Conservation (phyloP, 1,140 invertebrate species). For the Danaus plexippus region DNA sequence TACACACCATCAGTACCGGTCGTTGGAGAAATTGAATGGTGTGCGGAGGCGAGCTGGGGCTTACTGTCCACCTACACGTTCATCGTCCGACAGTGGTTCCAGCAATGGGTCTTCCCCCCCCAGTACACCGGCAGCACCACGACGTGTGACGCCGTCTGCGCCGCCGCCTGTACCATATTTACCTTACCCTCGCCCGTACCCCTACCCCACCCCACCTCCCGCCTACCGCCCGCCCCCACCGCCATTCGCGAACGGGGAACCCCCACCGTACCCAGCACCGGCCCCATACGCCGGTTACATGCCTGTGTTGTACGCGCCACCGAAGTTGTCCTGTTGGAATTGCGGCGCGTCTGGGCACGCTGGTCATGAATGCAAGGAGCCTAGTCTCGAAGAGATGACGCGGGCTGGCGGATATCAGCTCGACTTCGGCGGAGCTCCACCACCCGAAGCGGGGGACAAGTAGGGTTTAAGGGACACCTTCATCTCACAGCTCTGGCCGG, state of each 20-base stretch:
- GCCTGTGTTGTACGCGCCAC: conserved; percentile 72
- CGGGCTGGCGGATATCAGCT: conserved; percentile 76
- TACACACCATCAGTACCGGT: conserved; percentile 72
- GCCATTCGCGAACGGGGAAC: conserved; percentile 60
- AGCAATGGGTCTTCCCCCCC: conserved; percentile 77
- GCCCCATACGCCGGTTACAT: conserved; percentile 66
- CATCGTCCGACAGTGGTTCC: conserved; percentile 75
- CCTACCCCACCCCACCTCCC: conserved; percentile 60
- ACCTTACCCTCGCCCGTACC: conserved; percentile 70
- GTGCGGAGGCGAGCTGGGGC: conserved; percentile 59
- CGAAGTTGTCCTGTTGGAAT: conserved; percentile 78
- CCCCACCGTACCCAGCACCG: conserved; percentile 62
- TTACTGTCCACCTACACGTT: conserved; percentile 47
- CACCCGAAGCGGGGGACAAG: conserved; percentile 60
- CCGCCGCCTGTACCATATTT: conserved; percentile 65
- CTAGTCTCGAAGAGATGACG: conserved; percentile 90
- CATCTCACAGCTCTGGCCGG: conserved; percentile 3
- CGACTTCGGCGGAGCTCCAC: conserved; percentile 72
- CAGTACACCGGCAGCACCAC: conserved; percentile 53
- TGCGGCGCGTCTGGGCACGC: conserved; percentile 83
- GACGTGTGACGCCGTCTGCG: conserved; percentile 57
- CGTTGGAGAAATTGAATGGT: conserved; percentile 72
- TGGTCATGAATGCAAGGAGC: conserved; percentile 87
- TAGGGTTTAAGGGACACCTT: conserved; percentile 24
- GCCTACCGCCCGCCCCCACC: conserved; percentile 55